Base-by-base conservation (phyloP, 2,888 invertebrate genomes). In the Pteria penguin region DNA sequence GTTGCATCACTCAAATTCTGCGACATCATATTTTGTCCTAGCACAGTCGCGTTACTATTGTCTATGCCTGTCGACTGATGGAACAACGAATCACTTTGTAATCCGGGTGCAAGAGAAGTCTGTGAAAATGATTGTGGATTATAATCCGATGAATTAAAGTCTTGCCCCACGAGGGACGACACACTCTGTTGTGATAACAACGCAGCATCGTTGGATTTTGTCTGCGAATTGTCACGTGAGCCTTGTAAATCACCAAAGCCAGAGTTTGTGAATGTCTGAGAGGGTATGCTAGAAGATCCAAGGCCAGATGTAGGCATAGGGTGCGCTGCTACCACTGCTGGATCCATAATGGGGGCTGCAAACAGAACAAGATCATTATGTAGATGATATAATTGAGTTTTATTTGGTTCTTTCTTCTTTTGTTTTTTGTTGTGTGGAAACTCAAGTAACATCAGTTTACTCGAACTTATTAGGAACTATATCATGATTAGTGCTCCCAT, bases 261-360 rank as follows among this genome's bases (percentile, higher is more conserved):
- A 58, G 65, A 65, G 61, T 55, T 67, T 52, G 73, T 33, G 57
- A 58, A 73, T 31, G 82, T 65, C 73, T 79, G 80, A 70, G 76
- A 67, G n/a, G 75, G 70, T 24, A 81, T 71, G 29, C 66, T 68
- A 27, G 75, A 69, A 33, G 76, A 45, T 26, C 66, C 62, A 14
- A 36, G 54, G 67, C 57, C 52, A 14, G 69, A 58, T 11, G 69
- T 57, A 0, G 78, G 79, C 14, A 76, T 62, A 4, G 90, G 88
- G 60, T 88, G 88, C 29, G 88, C 88, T 66, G 87, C 89, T 4
- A 90, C 89, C 5, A 90, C 89, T 31, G 90, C 90, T 18, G 90
- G 90, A 79, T 90, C 90, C 82, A 88, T 85, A 75, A 88, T 89
- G 0, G 87, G 88, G 22, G 88, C 86, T 84, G 80, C 62, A 80